Conservation (phyloP, 2,888 invertebrate genomes). For the Schrankia costaestrigalis region DNA sequence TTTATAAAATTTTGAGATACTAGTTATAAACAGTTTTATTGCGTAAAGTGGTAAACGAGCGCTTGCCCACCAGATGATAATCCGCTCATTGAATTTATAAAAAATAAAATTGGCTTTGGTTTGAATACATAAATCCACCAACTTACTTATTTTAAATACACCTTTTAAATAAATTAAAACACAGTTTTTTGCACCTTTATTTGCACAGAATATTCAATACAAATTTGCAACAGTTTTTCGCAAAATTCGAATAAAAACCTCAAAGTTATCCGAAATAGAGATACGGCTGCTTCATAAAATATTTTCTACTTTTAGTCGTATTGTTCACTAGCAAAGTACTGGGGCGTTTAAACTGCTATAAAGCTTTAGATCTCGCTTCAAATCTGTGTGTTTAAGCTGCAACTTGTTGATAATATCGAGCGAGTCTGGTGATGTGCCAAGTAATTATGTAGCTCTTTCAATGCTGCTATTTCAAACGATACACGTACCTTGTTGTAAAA, state of each 20-base stretch:
- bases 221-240: background rate
- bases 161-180: too few species aligned
- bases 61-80: too few species aligned
- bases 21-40: too few species aligned
- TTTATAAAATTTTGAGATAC: too few species aligned
- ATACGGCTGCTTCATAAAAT: slow-evolving; percentile 8
- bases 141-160: too few species aligned
- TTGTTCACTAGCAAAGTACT: slow-evolving; percentile 11
- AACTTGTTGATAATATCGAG: slow-evolving; percentile 13
- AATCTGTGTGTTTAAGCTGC: slow-evolving; percentile 9
- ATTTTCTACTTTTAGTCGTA: slow-evolving; percentile 17
- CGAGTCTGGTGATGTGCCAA: slow-evolving; percentile 8
- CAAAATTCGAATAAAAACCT: background rate
- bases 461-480: background rate
- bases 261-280: slow-evolving; percentile 2
- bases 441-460: slow-evolving; percentile 3
- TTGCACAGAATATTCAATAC: too few species aligned
- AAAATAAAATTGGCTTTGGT: too few species aligned
- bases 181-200: too few species aligned
- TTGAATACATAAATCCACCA: too few species aligned
- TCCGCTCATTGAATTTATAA: too few species aligned
- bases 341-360: slow-evolving; percentile 12
- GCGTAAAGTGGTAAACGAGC: too few species aligned
- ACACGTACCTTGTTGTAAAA: too few species aligned
- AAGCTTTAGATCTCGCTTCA: slow-evolving; percentile 10